These are phyloP conservation scores for Marasmarcha lunaedactyla DNA, from an alignment of 2,888 invertebrate genomes.

Conservation along the genomic window DNA sequence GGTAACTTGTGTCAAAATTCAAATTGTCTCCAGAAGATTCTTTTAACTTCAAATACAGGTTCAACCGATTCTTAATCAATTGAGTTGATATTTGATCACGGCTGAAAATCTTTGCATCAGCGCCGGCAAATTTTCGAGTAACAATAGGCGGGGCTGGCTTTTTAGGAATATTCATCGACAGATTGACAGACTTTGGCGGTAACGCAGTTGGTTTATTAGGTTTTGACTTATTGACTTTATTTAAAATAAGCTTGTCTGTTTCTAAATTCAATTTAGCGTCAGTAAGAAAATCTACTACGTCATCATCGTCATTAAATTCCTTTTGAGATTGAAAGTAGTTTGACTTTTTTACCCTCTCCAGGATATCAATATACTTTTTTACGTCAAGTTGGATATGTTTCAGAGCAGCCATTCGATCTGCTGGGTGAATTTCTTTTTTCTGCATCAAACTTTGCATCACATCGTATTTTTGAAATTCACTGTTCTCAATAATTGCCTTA, in stretches of 20 bases:
- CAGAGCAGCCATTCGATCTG: neutral
- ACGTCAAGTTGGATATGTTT: slow-evolving; percentile 23
- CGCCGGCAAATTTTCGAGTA: too few relatives aligned
- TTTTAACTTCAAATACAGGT: slow-evolving; percentile 31
- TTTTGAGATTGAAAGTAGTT: slow-evolving; percentile 12
- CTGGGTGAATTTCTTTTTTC: neutral
- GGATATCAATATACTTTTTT: slow-evolving; percentile 26
- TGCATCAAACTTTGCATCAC: too few relatives aligned
- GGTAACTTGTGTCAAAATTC: slow-evolving; percentile 30
- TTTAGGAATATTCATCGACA: too few relatives aligned
- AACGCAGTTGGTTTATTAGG: slow-evolving; percentile 15
- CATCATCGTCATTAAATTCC: slow-evolving; percentile 21
- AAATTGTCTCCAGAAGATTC: slow-evolving; percentile 22
- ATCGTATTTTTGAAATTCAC: too few relatives aligned
- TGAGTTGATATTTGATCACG: slow-evolving; percentile 43
- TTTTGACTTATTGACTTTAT: slow-evolving; percentile 2
- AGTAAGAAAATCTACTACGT: slow-evolving; percentile 29
- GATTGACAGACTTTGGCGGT: too few relatives aligned
- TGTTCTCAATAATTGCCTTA: too few relatives aligned
- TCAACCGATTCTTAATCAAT: slow-evolving; percentile 41
- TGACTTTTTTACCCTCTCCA: slow-evolving; percentile 27
- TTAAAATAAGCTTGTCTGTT: neutral
- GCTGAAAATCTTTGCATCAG: slow-evolving; percentile 15
- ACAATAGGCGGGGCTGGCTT: too few relatives aligned
- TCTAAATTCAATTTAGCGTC: slow-evolving; percentile 22